Conservation (phyloP, 1,140 invertebrate species). For the Tetramorium alpestre region DNA sequence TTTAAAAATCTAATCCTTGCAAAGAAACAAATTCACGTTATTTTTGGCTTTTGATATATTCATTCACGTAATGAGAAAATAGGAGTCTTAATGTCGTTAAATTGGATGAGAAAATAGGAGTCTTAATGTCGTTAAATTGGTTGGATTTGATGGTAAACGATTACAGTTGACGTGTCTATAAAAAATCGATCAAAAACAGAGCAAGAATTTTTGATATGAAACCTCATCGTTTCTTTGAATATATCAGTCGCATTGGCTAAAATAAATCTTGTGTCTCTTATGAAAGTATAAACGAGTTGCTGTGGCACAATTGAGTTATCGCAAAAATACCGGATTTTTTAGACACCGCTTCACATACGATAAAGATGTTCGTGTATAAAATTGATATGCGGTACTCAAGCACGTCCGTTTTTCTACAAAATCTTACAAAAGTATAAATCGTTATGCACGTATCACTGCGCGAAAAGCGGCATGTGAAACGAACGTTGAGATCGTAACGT, state of each 20-base stretch:
- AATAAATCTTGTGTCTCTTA: background rate
- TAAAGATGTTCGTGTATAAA: constrained; percentile 15
- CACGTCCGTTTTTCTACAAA: constrained; percentile 66
- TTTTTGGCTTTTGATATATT: background rate
- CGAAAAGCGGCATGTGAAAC: background rate
- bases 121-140: background rate
- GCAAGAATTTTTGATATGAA: background rate
- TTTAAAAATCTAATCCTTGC: background rate
- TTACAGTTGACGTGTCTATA: background rate
- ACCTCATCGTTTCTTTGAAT: background rate
- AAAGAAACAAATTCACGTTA: background rate
- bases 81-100: background rate
- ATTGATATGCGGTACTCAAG: constrained; percentile 23
- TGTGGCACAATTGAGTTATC: background rate
- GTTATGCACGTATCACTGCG: constrained; percentile 2
- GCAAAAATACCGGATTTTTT: background rate
- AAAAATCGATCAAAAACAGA: background rate
- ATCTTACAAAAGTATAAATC: constrained; percentile 70
- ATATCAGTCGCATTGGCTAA: background rate
- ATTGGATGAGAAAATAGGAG: background rate
- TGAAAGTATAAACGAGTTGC: background rate
- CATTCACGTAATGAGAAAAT: background rate
- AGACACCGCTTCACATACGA: background rate
- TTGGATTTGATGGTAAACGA: background rate
- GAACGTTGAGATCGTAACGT: background rate